Evolutionary conservation across 2,113 vertebrate species (phyloP).

Genomic region (Microtus montanus): DNA sequence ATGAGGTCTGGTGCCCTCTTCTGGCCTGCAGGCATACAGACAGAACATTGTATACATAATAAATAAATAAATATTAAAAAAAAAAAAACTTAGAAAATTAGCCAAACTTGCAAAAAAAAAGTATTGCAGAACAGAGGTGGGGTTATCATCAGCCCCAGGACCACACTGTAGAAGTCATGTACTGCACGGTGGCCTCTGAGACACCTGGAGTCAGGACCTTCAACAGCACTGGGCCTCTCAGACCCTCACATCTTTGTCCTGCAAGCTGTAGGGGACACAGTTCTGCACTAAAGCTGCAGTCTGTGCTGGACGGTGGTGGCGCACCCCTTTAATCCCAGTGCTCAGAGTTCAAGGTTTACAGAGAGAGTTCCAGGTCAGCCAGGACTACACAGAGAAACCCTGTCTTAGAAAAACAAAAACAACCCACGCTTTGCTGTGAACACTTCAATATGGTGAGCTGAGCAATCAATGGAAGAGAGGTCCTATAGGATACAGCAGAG

Average conservation of each 20-base stretch:
- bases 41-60: no score
- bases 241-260: neutral
- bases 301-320: no score
- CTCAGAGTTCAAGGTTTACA: no score
- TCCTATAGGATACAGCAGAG: neutral
- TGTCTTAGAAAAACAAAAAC: no score
- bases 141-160: neutral
- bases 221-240: neutral
- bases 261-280: neutral
- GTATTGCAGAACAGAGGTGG: neutral
- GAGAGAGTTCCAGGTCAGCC: no score
- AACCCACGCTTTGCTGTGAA: neutral
- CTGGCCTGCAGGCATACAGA: no score
- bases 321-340: no score
- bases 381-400: no score
- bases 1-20: no score
- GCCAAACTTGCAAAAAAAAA: neutral
- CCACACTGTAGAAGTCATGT: neutral
- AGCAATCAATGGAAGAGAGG: neutral
- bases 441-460: neutral
- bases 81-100: neutral
- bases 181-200: neutral
- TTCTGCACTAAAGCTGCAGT: conserved; percentile 10
- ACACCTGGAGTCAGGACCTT: neutral
- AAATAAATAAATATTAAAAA: neutral